Conservation (phyloP, 1,140 invertebrate species). For the Euschistus heros region DNA sequence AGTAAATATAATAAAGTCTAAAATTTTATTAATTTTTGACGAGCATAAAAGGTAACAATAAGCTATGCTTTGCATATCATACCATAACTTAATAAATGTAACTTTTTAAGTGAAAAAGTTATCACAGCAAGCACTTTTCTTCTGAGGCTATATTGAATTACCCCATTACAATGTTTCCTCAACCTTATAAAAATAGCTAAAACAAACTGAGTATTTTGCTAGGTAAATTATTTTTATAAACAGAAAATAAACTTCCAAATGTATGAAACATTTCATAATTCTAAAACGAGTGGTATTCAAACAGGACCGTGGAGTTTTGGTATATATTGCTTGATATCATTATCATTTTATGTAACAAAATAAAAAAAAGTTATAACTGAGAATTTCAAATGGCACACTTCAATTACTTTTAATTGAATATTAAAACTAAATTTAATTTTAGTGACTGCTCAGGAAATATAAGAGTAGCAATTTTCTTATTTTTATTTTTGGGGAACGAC, state of each 20-base stretch:
- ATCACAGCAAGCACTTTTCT: constrained; percentile 5
- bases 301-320: too few relatives aligned
- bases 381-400: too few relatives aligned
- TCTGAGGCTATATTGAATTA: constrained; percentile 2
- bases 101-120: not conserved
- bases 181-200: not conserved
- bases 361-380: too few relatives aligned
- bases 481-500: too few relatives aligned
- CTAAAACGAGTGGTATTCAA: not conserved
- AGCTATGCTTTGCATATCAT: not conserved
- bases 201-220: not conserved
- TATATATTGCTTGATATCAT: too few relatives aligned
- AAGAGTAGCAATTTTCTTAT: too few relatives aligned
- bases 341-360: too few relatives aligned
- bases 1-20: not conserved
- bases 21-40: not conserved
- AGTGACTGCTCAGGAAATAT: too few relatives aligned
- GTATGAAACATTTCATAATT: not conserved
- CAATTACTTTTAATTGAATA: too few relatives aligned
- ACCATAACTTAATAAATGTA: not conserved
- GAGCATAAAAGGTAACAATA: constrained; percentile 7
- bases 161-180: not conserved
- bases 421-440: too few relatives aligned
- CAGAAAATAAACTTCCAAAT: not conserved
- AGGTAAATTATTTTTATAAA: not conserved